phyloP scores from a whole-genome alignment of 2,113 vertebrate species.

The Istiophorus platypterus region DNA sequence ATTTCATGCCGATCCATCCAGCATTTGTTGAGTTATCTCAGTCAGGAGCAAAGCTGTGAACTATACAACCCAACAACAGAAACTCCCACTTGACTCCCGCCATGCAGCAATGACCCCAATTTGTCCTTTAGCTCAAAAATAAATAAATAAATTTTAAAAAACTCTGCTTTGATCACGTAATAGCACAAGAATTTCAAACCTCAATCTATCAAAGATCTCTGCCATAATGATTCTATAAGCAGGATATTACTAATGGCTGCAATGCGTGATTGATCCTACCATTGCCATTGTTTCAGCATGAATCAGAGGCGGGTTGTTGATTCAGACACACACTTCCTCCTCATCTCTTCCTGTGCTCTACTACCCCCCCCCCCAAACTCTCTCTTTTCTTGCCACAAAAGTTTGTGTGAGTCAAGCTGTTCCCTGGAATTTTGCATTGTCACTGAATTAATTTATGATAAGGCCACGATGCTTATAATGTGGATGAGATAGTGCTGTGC shows the following conservation, averaged over 20 bases:
- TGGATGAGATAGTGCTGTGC: neutral
- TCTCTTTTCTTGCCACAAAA: neutral
- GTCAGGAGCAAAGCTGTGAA: neutral
- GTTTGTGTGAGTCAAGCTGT: conserved; percentile 14
- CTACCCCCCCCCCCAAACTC: neutral
- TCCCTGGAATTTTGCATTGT: neutral
- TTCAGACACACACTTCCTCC: conserved; percentile 55
- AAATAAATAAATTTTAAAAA: too few species aligned
- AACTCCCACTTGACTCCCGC: neutral
- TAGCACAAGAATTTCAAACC: neutral
- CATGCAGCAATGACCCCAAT: conserved; percentile 1
- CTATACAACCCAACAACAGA: neutral
- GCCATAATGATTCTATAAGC: neutral
- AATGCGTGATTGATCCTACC: neutral
- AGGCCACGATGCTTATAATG: neutral
- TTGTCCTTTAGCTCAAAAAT: neutral
- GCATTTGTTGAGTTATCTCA: neutral
- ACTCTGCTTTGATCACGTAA: neutral
- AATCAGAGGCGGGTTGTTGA: conserved; percentile 53
- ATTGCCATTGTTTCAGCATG: conserved; percentile 20
- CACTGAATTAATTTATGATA: neutral
- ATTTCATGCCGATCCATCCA: neutral
- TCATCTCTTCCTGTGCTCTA: conserved; percentile 52
- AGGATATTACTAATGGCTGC: conserved; percentile 34
- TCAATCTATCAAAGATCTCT: conserved; percentile 16